phyloP scores from a whole-genome alignment of 2,888 invertebrate species.

The Neoascia interrupta region DNA sequence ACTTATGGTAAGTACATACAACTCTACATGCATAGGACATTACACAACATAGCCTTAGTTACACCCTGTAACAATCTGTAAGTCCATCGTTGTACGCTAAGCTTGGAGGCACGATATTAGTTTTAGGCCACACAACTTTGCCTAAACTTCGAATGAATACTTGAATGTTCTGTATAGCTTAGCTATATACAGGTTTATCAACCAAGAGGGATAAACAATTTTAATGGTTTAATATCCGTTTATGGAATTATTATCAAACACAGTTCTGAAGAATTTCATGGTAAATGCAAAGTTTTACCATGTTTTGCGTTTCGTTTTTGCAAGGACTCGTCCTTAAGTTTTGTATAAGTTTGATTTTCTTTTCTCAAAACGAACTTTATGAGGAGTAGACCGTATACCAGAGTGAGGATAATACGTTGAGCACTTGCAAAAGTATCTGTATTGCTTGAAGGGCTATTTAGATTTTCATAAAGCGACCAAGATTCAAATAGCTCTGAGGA shows the following conservation, averaged over 20 bases:
- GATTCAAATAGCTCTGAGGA: too few species aligned
- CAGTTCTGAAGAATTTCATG: background rate
- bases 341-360: constrained; percentile 46
- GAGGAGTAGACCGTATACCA: constrained; percentile 24
- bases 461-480: too few species aligned
- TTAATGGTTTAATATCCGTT: constrained; percentile 67
- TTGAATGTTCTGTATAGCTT: too few species aligned
- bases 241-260: constrained; percentile 55
- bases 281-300: constrained; percentile 40
- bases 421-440: constrained; percentile 37
- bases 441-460: constrained; percentile 25
- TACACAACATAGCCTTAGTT: background rate
- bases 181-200: constrained; percentile 8
- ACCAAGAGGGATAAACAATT: constrained; percentile 54
- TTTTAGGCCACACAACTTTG: constrained; percentile 33
- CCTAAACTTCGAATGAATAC: too few species aligned
- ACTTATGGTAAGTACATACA: constrained; percentile 84
- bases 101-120: constrained; percentile 36
- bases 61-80: constrained; percentile 2
- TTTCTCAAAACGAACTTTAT: constrained; percentile 52
- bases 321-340: constrained; percentile 22
- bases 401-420: constrained; percentile 23
- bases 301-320: constrained; percentile 28
- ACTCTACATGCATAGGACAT: too few species aligned
- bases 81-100: constrained; percentile 12